Evolutionary conservation across 2,113 vertebrate genomes (phyloP).

Genomic region (Notarius quadriscutis): DNA sequence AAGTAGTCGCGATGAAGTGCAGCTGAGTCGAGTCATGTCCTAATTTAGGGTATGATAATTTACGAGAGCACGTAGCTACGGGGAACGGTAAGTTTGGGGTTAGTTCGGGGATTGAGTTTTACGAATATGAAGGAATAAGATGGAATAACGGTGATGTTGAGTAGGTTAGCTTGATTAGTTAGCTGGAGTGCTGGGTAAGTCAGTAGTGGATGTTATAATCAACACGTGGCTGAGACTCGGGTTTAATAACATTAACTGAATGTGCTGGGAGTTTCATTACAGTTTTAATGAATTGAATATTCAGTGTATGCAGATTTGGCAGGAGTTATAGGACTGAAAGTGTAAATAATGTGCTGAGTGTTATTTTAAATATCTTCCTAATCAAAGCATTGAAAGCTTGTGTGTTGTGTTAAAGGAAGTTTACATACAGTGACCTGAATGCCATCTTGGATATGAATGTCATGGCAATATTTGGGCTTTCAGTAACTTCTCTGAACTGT

Average conservation of each 20-base stretch:
- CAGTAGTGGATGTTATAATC: background rate
- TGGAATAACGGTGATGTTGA: background rate
- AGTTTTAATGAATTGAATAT: background rate
- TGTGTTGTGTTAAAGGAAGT: too few relatives aligned
- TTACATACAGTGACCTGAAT: too few relatives aligned
- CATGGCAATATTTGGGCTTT: too few relatives aligned
- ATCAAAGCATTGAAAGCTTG: too few relatives aligned
- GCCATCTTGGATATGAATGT: too few relatives aligned
- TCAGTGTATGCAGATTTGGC: background rate
- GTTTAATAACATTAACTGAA: background rate
- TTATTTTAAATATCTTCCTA: too few relatives aligned
- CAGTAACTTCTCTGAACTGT: too few relatives aligned
- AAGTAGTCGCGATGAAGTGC: background rate
- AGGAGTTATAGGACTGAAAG: background rate
- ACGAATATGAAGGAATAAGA: background rate
- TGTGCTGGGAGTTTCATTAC: background rate
- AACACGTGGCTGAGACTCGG: background rate
- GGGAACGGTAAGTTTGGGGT: background rate
- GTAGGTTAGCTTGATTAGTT: background rate
- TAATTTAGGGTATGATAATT: background rate
- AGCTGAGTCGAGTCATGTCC: slow-evolving; percentile 20
- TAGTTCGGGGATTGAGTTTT: background rate
- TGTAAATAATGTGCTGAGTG: background rate
- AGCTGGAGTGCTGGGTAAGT: background rate
- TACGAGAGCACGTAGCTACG: background rate